These are phyloP conservation scores for Phylloscopus trochilus DNA, from an alignment of 2,113 vertebrate species.

Conservation along the genomic window DNA sequence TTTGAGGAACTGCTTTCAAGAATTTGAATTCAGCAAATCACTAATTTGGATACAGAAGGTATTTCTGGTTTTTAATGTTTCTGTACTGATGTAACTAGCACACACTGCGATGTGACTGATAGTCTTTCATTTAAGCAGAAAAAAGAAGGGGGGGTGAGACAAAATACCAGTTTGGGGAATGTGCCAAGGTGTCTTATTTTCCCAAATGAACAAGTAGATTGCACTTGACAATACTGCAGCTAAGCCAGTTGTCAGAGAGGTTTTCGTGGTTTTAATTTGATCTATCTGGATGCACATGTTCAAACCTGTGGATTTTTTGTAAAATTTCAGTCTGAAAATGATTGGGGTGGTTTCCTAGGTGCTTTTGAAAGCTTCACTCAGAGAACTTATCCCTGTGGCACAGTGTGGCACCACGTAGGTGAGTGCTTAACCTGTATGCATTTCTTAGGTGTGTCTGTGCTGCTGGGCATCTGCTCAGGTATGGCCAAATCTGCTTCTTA, in stretches of 20 bases:
- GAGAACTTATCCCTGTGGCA: not conserved
- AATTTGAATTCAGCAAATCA: not conserved
- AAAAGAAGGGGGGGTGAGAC: not conserved
- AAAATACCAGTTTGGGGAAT: not conserved
- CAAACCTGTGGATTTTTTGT: not conserved
- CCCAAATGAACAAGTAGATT: not conserved
- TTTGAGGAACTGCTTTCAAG: not conserved
- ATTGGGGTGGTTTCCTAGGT: not conserved
- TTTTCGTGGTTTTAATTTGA: not conserved
- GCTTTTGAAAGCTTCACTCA: not conserved
- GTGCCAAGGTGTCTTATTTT: not conserved
- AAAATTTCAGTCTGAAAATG: not conserved
- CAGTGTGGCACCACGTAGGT: rapidly evolving
- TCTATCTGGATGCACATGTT: not conserved
- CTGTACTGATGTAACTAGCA: not conserved
- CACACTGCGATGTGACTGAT: not conserved
- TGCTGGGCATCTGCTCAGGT: not conserved
- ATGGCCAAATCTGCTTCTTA: not conserved
- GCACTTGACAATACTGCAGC: not conserved
- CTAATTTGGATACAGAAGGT: not conserved
- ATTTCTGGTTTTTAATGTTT: not conserved
- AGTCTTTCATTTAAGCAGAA: not conserved
- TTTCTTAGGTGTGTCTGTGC: not conserved
- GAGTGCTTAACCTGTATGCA: not conserved
- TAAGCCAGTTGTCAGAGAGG: not conserved